Base-by-base conservation (phyloP, 1,140 invertebrate genomes). In the Matsumurasca onukii region DNA sequence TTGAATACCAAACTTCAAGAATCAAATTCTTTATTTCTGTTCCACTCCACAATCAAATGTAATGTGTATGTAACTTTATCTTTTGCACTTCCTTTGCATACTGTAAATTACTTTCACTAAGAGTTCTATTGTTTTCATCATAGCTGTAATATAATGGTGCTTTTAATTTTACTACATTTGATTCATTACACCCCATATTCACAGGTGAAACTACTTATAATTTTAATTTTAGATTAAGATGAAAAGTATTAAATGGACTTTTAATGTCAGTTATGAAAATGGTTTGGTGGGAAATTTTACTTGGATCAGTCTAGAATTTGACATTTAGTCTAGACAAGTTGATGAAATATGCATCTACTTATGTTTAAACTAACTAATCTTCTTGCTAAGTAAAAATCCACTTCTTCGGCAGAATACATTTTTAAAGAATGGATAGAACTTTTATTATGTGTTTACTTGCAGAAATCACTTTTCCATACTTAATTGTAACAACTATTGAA, bases 81-180 rank as follows among this genome's bases (percentile, higher is more conserved):
- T 20, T 65, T 39, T 65, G 5, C 22, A 17, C 30, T 31, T 45
- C 34, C 61, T 39, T 39, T 39, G 34, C 62, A 48, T 25, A 31
- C 30, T 65, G 17, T 24, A 48, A 48, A 65, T 45, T 22, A 48
- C 24, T 39, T 63, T 63, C 29, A 2, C 17, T 17, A 3, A 12
- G 22, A 55, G 9, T 27, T 5, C 27, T 45, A 65, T 65, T 45
- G 20, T 20, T n/a, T n/a, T n/a, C 17, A 25, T 65, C 29, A 31
- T 65, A 65, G 62, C 62, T 65, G 62, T 65, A 65, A 65, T 20
- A 65, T 65, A 65, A 65, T 65, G 62, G 62, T 65, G 62, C 62
- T 65, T 65, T 65, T 45, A 5, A 48, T 48, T 63, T 20, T 29
- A 13, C 30, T 61, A 34, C 5, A 5, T 63, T 34, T 34, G 39